A percentile compares a stretch with the other conserved stretches of the same genome.
phyloP scores from a whole-genome alignment of 1,140 invertebrate genomes.

The Archivesica marissinica region DNA sequence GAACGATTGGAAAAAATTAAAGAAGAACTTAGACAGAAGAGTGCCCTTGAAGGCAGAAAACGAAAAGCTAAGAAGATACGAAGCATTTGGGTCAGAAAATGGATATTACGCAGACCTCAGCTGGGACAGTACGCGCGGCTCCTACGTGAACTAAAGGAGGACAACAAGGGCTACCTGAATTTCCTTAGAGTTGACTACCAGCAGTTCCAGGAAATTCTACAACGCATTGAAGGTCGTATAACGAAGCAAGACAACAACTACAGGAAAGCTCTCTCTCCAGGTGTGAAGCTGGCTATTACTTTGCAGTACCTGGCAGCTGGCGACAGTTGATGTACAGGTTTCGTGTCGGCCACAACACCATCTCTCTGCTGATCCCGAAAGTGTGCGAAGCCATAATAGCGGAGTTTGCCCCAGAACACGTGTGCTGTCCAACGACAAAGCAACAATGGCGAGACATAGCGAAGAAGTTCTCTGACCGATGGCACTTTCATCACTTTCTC shows the following conservation, averaged over 20 bases:
- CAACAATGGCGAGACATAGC: slow-evolving; percentile 46
- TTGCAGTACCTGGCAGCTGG: neutral
- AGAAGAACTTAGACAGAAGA: no score
- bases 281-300: slow-evolving; percentile 1
- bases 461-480: slow-evolving; percentile 6
- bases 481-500: slow-evolving; percentile 42
- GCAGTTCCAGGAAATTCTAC: neutral
- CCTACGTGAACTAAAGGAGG: neutral
- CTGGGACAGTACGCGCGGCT: neutral
- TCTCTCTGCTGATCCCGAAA: neutral
- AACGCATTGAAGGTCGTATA: neutral
- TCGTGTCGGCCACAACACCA: neutral
- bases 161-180: neutral
- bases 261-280: neutral
- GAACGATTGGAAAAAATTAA: no score
- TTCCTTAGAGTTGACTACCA: neutral
- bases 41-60: no score
- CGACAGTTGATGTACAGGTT: slow-evolving; percentile 18
- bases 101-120: neutral
- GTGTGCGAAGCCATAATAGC: no score
- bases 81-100: neutral
- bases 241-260: neutral
- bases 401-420: neutral
- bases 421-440: slow-evolving; percentile 1
- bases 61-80: neutral